phyloP scores from a whole-genome alignment of 92 coral and sea anemone genomes.

The Porites cylindrica region DNA sequence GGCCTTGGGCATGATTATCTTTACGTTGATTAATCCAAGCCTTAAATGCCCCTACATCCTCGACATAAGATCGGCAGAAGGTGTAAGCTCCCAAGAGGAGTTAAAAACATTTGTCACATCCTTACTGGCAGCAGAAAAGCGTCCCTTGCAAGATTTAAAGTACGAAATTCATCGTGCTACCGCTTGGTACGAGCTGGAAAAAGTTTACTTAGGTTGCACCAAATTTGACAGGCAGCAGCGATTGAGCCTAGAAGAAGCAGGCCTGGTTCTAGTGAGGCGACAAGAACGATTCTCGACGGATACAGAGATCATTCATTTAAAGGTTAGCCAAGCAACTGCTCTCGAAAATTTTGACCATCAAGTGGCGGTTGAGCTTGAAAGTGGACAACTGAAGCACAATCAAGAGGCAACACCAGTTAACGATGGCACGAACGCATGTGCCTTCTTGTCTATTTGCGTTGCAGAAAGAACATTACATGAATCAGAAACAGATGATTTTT shows the following conservation, averaged over 20 bases:
- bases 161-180: conserved; percentile 17
- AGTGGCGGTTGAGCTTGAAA: conserved; percentile 14
- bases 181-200: conserved; percentile 10
- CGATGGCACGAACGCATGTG: conserved; percentile 41
- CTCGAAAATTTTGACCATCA: conserved; percentile 41
- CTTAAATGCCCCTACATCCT: conserved; percentile 24
- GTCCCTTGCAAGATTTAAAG: background rate
- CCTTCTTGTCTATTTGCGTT: conserved; percentile 33
- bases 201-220: conserved; percentile 33
- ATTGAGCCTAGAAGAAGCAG: conserved; percentile 14
- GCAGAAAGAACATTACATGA: conserved; percentile 41
- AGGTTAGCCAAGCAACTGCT: conserved; percentile 52
- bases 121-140: background rate
- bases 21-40: conserved; percentile 31
- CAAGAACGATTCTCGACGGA: conserved; percentile 21
- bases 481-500: conserved; percentile 27
- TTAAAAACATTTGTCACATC: background rate
- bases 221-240: background rate
- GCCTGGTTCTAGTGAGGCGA: background rate
- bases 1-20: conserved; percentile 29
- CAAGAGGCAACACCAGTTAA: conserved; percentile 14
- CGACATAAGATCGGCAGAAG: conserved; percentile 18
- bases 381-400: background rate
- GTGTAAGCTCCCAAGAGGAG: background rate
- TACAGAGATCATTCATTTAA: conserved; percentile 19